phyloP scores from a whole-genome alignment of 92 coral and sea anemone genomes.

The Galaxea fascicularis region DNA sequence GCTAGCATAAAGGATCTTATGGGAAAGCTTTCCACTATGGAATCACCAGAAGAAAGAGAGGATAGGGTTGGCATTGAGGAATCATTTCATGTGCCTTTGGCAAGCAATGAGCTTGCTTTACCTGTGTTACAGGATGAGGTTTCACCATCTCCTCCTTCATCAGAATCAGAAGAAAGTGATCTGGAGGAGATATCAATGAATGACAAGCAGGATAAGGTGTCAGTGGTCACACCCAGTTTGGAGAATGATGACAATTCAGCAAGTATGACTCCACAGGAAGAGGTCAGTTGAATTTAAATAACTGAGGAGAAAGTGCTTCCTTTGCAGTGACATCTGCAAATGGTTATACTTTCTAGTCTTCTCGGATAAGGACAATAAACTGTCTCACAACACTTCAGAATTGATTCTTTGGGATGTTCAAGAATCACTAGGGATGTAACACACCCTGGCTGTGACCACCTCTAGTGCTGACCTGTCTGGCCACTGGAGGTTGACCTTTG shows the following conservation, averaged over 20 bases:
- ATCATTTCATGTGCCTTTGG: constrained; percentile 3
- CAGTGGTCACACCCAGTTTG: background rate
- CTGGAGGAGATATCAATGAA: constrained; percentile 7
- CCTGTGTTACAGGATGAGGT: constrained; percentile 34
- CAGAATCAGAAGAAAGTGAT: constrained; percentile 44
- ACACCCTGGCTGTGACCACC: too few species aligned
- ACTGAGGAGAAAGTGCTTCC: too few species aligned
- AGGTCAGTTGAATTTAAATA: constrained; percentile 23
- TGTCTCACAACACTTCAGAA: too few species aligned
- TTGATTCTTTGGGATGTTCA: too few species aligned
- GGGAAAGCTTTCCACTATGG: constrained; percentile 30
- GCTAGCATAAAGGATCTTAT: constrained; percentile 17
- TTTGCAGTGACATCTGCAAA: too few species aligned
- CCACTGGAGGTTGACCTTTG: too few species aligned
- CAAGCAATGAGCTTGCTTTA: constrained; percentile 1
- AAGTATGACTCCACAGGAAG: constrained; percentile 56
- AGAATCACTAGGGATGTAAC: too few species aligned
- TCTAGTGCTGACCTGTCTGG: too few species aligned
- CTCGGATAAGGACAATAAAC: too few species aligned
- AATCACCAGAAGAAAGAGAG: constrained; percentile 24
- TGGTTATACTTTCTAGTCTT: too few species aligned
- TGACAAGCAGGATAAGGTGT: background rate
- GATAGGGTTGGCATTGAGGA: constrained; percentile 1
- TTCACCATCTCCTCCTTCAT: constrained; percentile 15
- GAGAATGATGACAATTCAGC: background rate